Evolutionary conservation across 2,888 invertebrate genomes (phyloP).

Genomic region (Crepidodera aurea): DNA sequence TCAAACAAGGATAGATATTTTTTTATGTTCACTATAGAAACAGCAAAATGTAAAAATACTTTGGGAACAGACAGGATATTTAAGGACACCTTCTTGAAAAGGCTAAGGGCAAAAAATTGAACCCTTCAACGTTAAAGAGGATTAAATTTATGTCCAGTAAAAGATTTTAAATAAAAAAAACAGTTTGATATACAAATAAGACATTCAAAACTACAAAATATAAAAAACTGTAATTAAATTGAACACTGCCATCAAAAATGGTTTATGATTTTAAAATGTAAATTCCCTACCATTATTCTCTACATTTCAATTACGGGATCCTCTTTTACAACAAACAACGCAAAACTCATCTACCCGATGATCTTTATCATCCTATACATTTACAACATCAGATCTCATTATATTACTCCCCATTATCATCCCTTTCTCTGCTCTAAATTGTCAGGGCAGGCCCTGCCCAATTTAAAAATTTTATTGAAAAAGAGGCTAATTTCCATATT

Average conservation of each 20-base stretch:
- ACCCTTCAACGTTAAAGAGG: too few relatives aligned
- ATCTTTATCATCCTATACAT: slow-evolving; percentile 30
- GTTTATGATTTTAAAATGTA: slow-evolving; percentile 12
- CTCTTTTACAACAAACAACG: slow-evolving; percentile 23
- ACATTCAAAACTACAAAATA: too few relatives aligned
- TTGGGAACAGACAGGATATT: too few relatives aligned
- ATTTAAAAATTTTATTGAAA: background rate
- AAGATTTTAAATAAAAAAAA: too few relatives aligned
- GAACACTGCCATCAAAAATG: background rate
- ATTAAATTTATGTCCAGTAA: too few relatives aligned
- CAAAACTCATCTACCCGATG: slow-evolving; percentile 27
- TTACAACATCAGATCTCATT: slow-evolving; percentile 32
- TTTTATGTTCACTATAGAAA: too few relatives aligned
- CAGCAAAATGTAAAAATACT: too few relatives aligned
- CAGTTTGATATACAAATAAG: too few relatives aligned
- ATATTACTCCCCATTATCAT: slow-evolving; percentile 28
- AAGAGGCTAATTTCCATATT: too few relatives aligned
- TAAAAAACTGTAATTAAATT: background rate
- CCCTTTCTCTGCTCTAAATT: slow-evolving; percentile 21
- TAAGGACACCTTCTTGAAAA: too few relatives aligned
- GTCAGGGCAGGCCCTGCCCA: background rate
- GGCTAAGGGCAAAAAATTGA: too few relatives aligned
- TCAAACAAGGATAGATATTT: too few relatives aligned
- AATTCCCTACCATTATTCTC: slow-evolving; percentile 10
- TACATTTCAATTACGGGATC: slow-evolving; percentile 23